phyloP scores from a whole-genome alignment of 2,113 vertebrate species.

The Microcebus lehilahytsara region DNA sequence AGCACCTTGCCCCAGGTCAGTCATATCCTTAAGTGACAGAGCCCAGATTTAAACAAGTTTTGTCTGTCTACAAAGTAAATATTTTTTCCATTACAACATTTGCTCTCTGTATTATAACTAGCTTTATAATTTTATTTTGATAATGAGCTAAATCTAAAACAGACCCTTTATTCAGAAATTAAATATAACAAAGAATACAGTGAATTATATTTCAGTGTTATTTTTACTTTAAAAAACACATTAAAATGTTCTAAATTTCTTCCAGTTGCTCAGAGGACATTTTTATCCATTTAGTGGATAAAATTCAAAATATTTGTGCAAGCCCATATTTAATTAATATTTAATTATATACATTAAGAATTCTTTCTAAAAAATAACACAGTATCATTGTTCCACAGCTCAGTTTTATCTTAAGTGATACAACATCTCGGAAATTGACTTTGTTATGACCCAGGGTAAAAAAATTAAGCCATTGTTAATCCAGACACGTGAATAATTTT shows the following conservation, averaged over 20 bases:
- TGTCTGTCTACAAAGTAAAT: conserved; percentile 18
- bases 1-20: not conserved
- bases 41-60: not conserved
- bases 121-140: conserved; percentile 51
- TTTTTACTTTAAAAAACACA: conserved; percentile 7
- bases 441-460: not conserved
- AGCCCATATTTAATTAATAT: conserved; percentile 51
- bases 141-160: conserved; percentile 57
- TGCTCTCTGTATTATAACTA: not conserved
- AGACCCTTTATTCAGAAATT: conserved; percentile 35
- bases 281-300: conserved; percentile 50
- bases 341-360: conserved; percentile 44
- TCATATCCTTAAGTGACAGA: not conserved
- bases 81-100: not conserved
- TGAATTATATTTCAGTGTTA: conserved; percentile 21
- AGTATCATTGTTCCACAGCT: conserved; percentile 25
- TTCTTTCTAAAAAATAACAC: conserved; percentile 48
- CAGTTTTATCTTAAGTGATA: conserved; percentile 38
- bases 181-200: conserved; percentile 18
- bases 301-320: conserved; percentile 50
- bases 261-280: not conserved
- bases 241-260: not conserved
- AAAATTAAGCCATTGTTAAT: conserved; percentile 13
- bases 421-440: conserved; percentile 43
- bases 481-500: conserved; percentile 26